A percentile compares a stretch with the other conserved stretches of the same genome.
phyloP scores from a whole-genome alignment of 2,113 vertebrate genomes.

The Prinia subflava region DNA sequence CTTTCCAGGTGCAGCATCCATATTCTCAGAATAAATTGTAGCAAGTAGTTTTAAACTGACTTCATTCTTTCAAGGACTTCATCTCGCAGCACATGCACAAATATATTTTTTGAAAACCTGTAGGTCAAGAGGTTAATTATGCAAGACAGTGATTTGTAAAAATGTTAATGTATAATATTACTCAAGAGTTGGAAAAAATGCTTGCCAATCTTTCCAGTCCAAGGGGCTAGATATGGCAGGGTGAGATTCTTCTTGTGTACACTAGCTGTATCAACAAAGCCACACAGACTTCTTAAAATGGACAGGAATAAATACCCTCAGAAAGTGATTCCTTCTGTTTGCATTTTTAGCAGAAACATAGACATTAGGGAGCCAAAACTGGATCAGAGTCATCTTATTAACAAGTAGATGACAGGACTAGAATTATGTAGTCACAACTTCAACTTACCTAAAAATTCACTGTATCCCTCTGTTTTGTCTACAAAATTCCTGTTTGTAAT shows the following conservation, averaged over 20 bases:
- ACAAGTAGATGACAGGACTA: not conserved
- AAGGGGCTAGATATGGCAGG: not conserved
- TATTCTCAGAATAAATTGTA: not conserved
- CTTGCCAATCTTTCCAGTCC: not conserved
- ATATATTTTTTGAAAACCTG: not conserved
- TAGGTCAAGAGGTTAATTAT: not conserved
- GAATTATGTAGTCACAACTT: not conserved
- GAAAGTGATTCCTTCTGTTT: not conserved
- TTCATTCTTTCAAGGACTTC: not conserved
- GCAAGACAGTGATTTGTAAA: not conserved
- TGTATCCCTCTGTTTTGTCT: not conserved
- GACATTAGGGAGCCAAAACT: not conserved
- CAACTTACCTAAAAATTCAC: not conserved
- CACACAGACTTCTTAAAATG: not conserved
- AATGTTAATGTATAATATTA: not conserved
- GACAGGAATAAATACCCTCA: not conserved
- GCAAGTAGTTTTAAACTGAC: not conserved
- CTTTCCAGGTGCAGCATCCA: not conserved
- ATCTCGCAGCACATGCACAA: not conserved
- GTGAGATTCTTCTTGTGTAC: not conserved
- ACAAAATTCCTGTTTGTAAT: not conserved
- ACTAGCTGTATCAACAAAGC: not conserved
- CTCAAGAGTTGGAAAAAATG: not conserved
- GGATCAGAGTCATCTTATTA: not conserved
- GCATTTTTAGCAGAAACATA: not conserved